A percentile compares a stretch with the other conserved stretches of the same genome.
Conservation (phyloP, 2,888 invertebrate species). For the Nephrotoma appendiculata region DNA sequence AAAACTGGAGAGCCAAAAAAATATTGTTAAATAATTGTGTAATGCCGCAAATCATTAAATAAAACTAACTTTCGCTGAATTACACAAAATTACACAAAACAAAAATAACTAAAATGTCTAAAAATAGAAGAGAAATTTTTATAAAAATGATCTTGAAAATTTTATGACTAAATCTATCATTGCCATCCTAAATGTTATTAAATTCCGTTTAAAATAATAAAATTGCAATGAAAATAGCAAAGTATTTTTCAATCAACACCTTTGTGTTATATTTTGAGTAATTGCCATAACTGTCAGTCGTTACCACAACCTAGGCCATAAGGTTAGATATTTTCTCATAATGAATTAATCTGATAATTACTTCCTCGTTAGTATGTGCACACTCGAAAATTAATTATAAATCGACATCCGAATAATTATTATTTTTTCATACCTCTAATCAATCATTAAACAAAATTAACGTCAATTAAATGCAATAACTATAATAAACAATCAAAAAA, state of each 20-base stretch:
- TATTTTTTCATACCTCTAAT: neutral
- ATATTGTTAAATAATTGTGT: neutral
- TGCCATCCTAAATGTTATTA: neutral
- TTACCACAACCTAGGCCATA: neutral
- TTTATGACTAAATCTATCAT: neutral
- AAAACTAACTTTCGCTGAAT: neutral
- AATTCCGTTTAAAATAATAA: neutral
- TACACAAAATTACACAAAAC: neutral
- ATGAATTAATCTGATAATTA: neutral
- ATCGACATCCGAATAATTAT: neutral
- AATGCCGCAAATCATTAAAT: neutral
- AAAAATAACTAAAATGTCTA: neutral
- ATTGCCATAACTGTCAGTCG: neutral
- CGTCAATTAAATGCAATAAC: neutral
- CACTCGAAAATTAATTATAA: neutral
- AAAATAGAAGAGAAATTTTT: neutral
- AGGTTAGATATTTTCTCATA: neutral
- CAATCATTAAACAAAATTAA: neutral
- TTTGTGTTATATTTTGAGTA: neutral
- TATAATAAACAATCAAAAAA: neutral
- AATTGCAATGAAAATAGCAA: neutral
- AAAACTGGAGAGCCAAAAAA: neutral
- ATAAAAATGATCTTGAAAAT: neutral
- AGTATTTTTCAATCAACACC: neutral
- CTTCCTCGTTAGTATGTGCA: neutral